These are phyloP conservation scores for Trissoscelio sp. DNA, from an alignment of 2,888 invertebrate genomes.

Conservation along the genomic window DNA sequence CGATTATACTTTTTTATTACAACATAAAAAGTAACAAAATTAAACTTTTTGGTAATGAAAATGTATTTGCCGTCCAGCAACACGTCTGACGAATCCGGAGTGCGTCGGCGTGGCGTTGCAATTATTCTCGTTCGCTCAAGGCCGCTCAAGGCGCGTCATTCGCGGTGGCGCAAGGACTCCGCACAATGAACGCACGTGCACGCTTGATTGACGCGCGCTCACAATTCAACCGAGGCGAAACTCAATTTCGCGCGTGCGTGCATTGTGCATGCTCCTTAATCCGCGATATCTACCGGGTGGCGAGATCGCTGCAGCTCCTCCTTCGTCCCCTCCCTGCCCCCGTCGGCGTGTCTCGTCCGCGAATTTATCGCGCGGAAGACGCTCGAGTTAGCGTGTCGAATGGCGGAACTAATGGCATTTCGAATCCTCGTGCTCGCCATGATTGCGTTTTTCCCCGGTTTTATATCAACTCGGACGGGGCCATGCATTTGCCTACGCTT, in stretches of 20 bases:
- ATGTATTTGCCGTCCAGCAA: constrained; percentile 2
- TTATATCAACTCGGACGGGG: constrained; percentile 17
- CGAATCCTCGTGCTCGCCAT: neutral
- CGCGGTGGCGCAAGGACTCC: constrained; percentile 60
- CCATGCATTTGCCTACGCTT: constrained; percentile 34
- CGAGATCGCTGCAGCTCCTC: constrained; percentile 18
- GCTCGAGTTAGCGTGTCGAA: constrained; percentile 37
- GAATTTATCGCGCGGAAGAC: constrained; percentile 28
- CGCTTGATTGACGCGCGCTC: too few species aligned
- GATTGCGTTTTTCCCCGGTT: constrained; percentile 14
- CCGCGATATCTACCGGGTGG: constrained; percentile 55
- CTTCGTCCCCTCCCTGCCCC: constrained; percentile 14
- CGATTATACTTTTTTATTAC: too few species aligned
- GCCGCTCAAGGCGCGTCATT: constrained; percentile 63
- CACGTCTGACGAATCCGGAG: constrained; percentile 50
- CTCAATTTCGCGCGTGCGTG: too few species aligned
- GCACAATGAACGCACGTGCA: too few species aligned
- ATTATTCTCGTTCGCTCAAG: constrained; percentile 67
- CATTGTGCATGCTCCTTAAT: too few species aligned
- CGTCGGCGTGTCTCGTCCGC: constrained; percentile 14
- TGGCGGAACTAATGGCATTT: constrained; percentile 52
- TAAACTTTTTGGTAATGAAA: too few species aligned
- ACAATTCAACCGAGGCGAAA: too few species aligned
- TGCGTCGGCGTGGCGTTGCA: constrained; percentile 64
- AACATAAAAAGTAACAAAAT: too few species aligned